Evolutionary conservation across 2,113 vertebrate species (phyloP), one percentile per base, ranked within the genome.

Genomic region (Alouatta palliata): DNA sequence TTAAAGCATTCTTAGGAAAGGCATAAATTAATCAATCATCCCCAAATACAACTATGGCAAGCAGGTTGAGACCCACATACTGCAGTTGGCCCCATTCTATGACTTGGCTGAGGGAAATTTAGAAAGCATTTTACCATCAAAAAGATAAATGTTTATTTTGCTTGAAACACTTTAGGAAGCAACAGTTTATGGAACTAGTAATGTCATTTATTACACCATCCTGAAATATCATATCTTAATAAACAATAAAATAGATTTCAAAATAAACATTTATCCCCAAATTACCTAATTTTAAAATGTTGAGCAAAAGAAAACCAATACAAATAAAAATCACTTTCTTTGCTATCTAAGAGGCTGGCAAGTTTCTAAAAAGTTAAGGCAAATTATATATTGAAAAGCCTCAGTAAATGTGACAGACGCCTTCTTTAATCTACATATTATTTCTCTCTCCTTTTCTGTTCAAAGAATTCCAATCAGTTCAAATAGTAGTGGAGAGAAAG

Each of bases 271-370:
- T 49, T 23, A 91, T 40, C 17, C 58, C 45, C 1, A 88, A 47
- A 84, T 87, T 25, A 91, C 2, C 61, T 68, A 27, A 87, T 82
- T 83, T 96, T 87, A 82, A 92, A 96, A 84, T n/a, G 43, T 13
- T 89, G 30, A 21, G n/a, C 40, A 80, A 90, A 93, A 1, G 12
- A 88, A 90, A 73, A 87, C 37, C 37, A 87, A 45, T 45, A 83
- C 68, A 58, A 73, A 47, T 19, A 30, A n/a, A 89, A 96, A 86
- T 35, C 4, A 47, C 6, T 68, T 80, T 87, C 30, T 70, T 77
- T 83, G 68, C 47, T n/a, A 80, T 16, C 32, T 58, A 91, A 84
- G 20, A 90, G 83, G 3, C 8, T 80, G 61, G 52, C 13, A 92
- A 35, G 4, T 71, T 88, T 96, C 64, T 49, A 20, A 92, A 97